phyloP scores from a whole-genome alignment of 2,888 invertebrate species.

The Deilephila porcellus region DNA sequence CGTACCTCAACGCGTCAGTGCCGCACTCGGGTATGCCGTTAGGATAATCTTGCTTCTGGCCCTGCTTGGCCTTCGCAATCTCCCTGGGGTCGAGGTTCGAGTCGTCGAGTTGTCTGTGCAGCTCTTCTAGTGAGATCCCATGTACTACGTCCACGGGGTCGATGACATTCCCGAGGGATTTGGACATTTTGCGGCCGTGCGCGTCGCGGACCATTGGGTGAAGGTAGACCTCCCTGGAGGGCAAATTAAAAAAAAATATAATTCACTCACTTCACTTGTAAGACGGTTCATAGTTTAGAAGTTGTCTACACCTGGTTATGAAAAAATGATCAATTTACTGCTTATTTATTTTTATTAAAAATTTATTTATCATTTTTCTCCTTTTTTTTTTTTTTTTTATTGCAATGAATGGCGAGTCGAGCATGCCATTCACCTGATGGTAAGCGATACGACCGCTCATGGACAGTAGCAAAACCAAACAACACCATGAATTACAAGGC shows the following conservation, averaged over 20 bases:
- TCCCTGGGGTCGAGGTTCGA: slow-evolving; percentile 95
- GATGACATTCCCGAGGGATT: slow-evolving; percentile 98
- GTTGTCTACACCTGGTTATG: too few relatives aligned
- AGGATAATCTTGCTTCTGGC: slow-evolving; percentile 92
- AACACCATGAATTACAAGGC: too few relatives aligned
- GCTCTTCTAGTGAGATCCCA: slow-evolving; percentile 92
- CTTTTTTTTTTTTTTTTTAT: too few relatives aligned
- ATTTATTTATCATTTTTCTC: too few relatives aligned
- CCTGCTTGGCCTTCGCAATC: slow-evolving; percentile 89
- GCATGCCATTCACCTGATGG: too few relatives aligned
- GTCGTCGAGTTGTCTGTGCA: slow-evolving; percentile 89
- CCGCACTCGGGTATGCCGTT: slow-evolving; percentile 99
- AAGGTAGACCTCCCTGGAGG: slow-evolving; percentile 91
- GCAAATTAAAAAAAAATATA: too few relatives aligned
- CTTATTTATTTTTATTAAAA: too few relatives aligned
- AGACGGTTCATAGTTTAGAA: neutral
- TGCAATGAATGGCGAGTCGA: too few relatives aligned
- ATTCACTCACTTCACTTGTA: neutral
- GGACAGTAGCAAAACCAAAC: too few relatives aligned
- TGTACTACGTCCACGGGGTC: slow-evolving; percentile 98
- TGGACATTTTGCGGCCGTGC: slow-evolving; percentile 99
- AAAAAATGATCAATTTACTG: too few relatives aligned
- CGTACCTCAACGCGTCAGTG: slow-evolving; percentile 95
- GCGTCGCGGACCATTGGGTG: slow-evolving; percentile 99
- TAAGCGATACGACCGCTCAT: too few relatives aligned